phyloP scores from a whole-genome alignment of 2,888 invertebrate species.

The Trachelus troglodyta region DNA sequence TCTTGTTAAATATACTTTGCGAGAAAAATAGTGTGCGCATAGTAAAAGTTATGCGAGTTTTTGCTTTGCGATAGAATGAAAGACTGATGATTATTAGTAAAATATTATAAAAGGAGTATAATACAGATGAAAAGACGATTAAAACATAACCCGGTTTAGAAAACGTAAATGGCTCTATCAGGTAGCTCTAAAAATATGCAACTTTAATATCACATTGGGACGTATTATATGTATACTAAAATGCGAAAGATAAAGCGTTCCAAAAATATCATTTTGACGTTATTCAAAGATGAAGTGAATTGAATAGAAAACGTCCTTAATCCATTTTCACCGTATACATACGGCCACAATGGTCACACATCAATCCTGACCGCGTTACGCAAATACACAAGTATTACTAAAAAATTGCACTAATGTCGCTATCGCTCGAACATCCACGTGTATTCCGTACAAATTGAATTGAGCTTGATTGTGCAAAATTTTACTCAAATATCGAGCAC shows the following conservation, averaged over 20 bases:
- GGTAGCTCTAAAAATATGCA: slow-evolving; percentile 20
- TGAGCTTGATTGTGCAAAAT: not conserved
- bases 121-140: not conserved
- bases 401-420: not conserved
- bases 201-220: slow-evolving; percentile 24
- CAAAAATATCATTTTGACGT: slow-evolving; percentile 23
- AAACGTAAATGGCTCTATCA: slow-evolving; percentile 3
- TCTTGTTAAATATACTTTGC: slow-evolving; percentile 6
- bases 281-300: slow-evolving; percentile 17
- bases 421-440: not conserved
- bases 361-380: not conserved
- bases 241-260: slow-evolving; percentile 23
- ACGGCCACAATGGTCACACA: not conserved
- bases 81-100: not conserved
- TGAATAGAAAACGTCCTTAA: slow-evolving; percentile 9
- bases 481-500: not conserved
- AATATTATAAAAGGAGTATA: not conserved
- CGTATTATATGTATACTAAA: slow-evolving; percentile 16
- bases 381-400: not conserved
- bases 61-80: not conserved
- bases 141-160: not conserved
- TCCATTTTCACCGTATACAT: not conserved
- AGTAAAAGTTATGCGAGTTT: not conserved
- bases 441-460: not conserved
- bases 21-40: slow-evolving; percentile 3